Conservation (phyloP, 2,797 vertebrate species). For the Sphenopsis melanotis region DNA sequence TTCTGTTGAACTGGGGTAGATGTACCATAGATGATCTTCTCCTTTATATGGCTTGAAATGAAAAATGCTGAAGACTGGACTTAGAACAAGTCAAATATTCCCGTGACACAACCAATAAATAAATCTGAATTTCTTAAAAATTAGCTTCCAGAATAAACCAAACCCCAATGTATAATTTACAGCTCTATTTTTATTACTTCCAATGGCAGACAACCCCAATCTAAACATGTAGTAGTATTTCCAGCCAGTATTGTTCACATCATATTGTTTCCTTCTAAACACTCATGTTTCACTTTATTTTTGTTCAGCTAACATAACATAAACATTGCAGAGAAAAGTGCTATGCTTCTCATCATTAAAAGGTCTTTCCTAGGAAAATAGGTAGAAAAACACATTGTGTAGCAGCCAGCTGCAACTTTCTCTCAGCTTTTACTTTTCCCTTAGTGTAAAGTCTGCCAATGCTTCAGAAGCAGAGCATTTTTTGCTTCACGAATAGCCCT, state of each 20-base stretch:
- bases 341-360: not conserved
- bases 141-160: not conserved
- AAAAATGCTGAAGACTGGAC: not conserved
- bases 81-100: not conserved
- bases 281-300: not conserved
- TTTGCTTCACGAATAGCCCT: not conserved
- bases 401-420: not conserved
- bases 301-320: not conserved
- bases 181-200: not conserved
- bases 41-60: not conserved
- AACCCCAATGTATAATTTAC: not conserved
- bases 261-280: not conserved
- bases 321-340: not conserved
- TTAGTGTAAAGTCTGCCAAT: not conserved
- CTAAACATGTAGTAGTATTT: not conserved
- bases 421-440: not conserved
- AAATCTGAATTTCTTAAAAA: not conserved
- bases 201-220: not conserved
- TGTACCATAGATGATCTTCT: not conserved
- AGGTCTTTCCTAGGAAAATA: not conserved
- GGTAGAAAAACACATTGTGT: not conserved
- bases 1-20: not conserved
- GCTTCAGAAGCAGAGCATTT: not conserved
- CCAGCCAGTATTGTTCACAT: not conserved
- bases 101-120: not conserved